Base-by-base conservation (phyloP, 2,888 invertebrate genomes). In the Drosophila cognata region DNA sequence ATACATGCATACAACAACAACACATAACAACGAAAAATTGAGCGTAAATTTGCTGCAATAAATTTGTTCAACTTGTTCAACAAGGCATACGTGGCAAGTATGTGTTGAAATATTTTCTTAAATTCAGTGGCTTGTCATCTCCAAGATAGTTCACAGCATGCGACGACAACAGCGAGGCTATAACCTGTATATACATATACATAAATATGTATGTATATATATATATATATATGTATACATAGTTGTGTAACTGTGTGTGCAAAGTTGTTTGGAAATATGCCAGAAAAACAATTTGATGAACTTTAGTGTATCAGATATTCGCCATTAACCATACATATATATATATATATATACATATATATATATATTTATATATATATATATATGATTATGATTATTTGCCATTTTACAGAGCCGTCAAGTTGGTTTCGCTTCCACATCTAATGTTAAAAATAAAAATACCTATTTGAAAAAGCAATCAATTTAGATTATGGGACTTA, bases 41-140 rank as follows among this genome's bases (percentile, higher is more conserved):
- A 31, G 60, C 61, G 53, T 62, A 55, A 77, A 53, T 57, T 64
- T 52, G 35, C 38, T 60, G 46, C 36, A 69, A 67, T 48, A 58
- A 68, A 68, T 60, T 68, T 51, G 41, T 35, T 59, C 16, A n/a
- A 41, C 29, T 41, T 31, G 21, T 21, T 21, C 21, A 21, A 21
- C 6, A 3, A 21, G 33, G 51, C 43, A 67, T 7, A 48, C 36
- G 71, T 67, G 67, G 50, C 71, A 71, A 29, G 35, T 25, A 57
- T 53, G 52, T 25, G 68, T 43, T 36, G n/a, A 41, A 57, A 75
- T 67, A 74, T 43, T 65, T 56, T 28, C 35, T 16, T 8, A 56
- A 28, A 56, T 56, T 60, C 36, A 36, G 4, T 11, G 11, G 38
- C 38, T 53, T 55, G 70, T 56, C 60, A 33, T 48, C 46, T 48